Evolutionary conservation across 2,113 vertebrate genomes (phyloP), one percentile per base, ranked within the genome.

Genomic region (Scartelaos histophorus): DNA sequence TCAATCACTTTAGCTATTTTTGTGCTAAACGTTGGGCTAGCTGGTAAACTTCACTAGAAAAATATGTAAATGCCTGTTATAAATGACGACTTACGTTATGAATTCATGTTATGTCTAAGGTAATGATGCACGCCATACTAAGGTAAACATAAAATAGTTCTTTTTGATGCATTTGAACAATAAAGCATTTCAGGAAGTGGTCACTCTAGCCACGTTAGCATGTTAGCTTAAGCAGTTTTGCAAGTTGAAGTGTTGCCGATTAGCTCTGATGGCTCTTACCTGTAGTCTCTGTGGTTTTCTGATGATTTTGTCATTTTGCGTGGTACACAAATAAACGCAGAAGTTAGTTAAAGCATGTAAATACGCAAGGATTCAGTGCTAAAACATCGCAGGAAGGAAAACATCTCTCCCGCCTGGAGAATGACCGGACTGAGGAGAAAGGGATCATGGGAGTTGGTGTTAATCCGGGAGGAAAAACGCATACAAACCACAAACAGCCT

Each of bases 361-460:
- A 5, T 25, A 3, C 12, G 21, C 19, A 29, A 19, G 16, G 16
- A 51, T 54, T 19, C 19, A 54, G n/a, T 7, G n/a, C 6, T 21
- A 54, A 10, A 51, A 13, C 51, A 43, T 21, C 21, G 57, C 25
- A 53, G 19, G 3, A 17, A 3, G 2, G 21, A 19, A 11, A 58
- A 46, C 43, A 3, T 67, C 72, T 83, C 56, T 25, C 84, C 75
- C 86, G 85, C 89, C 65, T 70, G 70, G 2, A 7, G 13, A 7
- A 16, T 19, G 17, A 47, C 3, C 10, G 56, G 11, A 2, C 12
- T 10, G 0, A 1, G 0, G 0, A 64, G 76, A 49, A 80, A 0
- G 78, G 87, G 70, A 87, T 90, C 34, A 0, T 88, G 90, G 89
- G 3, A 74, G 24, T 43, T 84, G 53, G 7, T 84, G 87, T 87